Evolutionary conservation across 2,888 invertebrate genomes (phyloP), one percentile per base, ranked within the genome.

Genomic region (Bibio marci): DNA sequence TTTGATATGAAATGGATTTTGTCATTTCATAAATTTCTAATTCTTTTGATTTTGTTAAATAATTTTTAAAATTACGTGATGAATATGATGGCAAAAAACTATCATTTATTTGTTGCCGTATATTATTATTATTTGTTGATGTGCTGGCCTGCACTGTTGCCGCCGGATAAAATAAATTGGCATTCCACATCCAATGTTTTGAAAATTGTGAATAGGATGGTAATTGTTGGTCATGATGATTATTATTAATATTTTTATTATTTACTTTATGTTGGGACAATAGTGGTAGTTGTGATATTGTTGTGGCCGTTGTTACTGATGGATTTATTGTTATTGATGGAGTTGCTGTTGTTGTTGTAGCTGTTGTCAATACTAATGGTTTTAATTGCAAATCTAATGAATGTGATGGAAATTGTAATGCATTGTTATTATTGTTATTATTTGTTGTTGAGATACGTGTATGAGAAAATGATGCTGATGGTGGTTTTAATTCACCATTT

Each of bases 131-230:
- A n/a, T n/a, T 22, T 22, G 22, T 6, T 22, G 22, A 22, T 22
- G 22, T 6, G 22, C 8, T 4, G 22, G 22, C 8, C 8, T 4
- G 5, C 4, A 22, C 8, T 4, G 22, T 13, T 7, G 41, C 35
- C 38, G 57, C 47, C 19, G 59, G 57, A 45, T 63, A 63, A 14
- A 63, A 50, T 3, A 62, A 43, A 7, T 59, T 59, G 3, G 61
- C 56, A 46, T 61, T 62, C 63, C 63, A 62, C 14, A 63, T 51
- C 62, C 62, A 62, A 45, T 62, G 62, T 35, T 63, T 62, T 40
- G 59, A 55, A 28, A 62, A 46, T 30, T 39, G 40, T 15, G 41
- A 13, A 18, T 39, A 30, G 7, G 39, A 13, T 3, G 30, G 18
- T 11, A n/a, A n/a, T n/a, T n/a, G 49, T 43, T 12, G 46, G 41